Evolutionary conservation across 2,888 invertebrate genomes (phyloP), one percentile per base, ranked within the genome.

Genomic region (Caenorhabditis sp.): DNA sequence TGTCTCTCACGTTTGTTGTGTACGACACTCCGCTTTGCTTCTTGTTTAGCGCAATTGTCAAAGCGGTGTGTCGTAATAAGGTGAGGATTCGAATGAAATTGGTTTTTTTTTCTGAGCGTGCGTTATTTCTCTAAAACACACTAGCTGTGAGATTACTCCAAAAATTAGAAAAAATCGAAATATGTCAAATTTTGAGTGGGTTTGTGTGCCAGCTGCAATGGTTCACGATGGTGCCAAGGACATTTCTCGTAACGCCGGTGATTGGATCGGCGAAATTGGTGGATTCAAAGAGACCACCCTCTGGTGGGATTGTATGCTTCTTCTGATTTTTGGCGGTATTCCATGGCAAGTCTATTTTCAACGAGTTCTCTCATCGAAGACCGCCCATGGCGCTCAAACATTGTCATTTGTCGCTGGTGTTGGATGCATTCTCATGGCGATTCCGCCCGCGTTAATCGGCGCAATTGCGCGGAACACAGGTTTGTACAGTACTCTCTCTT

Each of bases 341-440:
- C 97, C 97, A 0, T 97, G 97, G 95, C 95, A 96, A 92, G 97
- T 97, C 36, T 97, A 97, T 89, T 97, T 97, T 90, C 97, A 99
- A 91, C 92, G 97, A 53, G 97, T 99, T 62, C 90, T 99, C 84
- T 97, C 97, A 73, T 95, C 96, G 87, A 95, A 95, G 91, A 93
- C 95, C 0, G 96, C 97, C 0, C 92, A 92, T 8, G 92, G 95
- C 64, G 97, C 97, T 53, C 95, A 97, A 90, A 89, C 95, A 63
- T 90, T 99, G 81, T 97, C 96, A 27, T 99, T 94, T 89, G 94
- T 97, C 61, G 97, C 97, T 0, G 97, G 97, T 8, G 90, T 93
- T 76, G 97, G 97, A 23, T 97, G 97, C 89, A 92, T 97, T 85
- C 90, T 97, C 86, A 96, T 97, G 95, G 96, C 97, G 58, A 93